Evolutionary conservation across 2,888 invertebrate species (phyloP).

Genomic region (Rhabditoides inermis): DNA sequence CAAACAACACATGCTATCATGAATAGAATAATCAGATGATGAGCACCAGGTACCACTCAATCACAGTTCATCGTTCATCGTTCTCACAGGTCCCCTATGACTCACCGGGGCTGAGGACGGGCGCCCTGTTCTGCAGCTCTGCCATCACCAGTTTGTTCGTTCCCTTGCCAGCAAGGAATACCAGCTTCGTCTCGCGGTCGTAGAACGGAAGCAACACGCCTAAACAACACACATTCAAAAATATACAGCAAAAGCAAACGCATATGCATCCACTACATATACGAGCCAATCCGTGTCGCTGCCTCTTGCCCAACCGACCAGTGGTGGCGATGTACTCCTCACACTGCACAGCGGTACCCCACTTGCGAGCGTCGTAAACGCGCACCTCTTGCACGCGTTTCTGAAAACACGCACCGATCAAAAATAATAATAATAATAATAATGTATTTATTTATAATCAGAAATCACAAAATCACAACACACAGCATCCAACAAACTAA

Average conservation of each 20-base stretch:
- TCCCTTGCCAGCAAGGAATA: constrained; percentile 79
- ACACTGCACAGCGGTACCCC: constrained; percentile 61
- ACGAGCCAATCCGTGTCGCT: no score
- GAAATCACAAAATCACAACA: no score
- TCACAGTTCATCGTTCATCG: no score
- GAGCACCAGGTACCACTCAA: not conserved
- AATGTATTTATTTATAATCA: no score
- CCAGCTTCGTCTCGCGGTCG: constrained; percentile 86
- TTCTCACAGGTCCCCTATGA: no score
- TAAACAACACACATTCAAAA: constrained; percentile 9
- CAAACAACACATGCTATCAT: constrained; percentile 7
- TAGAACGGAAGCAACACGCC: constrained; percentile 80
- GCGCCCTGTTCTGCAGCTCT: constrained; percentile 77
- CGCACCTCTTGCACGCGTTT: constrained; percentile 78
- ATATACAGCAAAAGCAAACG: no score
- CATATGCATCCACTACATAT: no score
- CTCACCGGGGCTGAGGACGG: constrained; percentile 22
- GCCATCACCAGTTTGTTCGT: constrained; percentile 82
- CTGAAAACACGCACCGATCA: no score
- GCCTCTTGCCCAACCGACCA: no score
- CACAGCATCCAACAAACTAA: no score
- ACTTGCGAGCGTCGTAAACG: constrained; percentile 76
- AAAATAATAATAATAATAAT: no score
- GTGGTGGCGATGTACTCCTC: constrained; percentile 30
- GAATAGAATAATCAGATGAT: no score